Evolutionary conservation across 2,888 invertebrate species (phyloP).

Genomic region (Phlogophora meticulosa): DNA sequence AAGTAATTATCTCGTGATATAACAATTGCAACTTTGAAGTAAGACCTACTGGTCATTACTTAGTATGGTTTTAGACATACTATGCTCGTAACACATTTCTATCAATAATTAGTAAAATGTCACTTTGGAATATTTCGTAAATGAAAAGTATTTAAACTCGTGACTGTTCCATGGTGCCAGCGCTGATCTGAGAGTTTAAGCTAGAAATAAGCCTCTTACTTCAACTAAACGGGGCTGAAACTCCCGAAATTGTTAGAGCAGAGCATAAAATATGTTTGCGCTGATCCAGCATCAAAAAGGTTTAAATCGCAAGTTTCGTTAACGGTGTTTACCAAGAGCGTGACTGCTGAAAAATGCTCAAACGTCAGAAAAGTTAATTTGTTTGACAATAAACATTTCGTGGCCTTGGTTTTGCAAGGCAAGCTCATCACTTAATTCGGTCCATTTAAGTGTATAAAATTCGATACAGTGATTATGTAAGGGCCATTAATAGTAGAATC

Average conservation of each 20-base stretch:
- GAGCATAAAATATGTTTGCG: neutral
- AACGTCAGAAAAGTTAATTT: slow-evolving; percentile 8
- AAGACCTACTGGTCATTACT: too few species aligned
- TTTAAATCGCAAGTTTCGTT: slow-evolving; percentile 7
- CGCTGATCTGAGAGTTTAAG: slow-evolving; percentile 5
- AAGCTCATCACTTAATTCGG: neutral
- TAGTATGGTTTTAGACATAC: too few species aligned
- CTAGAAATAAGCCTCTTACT: slow-evolving; percentile 20
- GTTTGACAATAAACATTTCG: slow-evolving; percentile 11
- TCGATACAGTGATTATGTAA: neutral
- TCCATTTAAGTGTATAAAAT: slow-evolving; percentile 8
- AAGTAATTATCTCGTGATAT: too few species aligned
- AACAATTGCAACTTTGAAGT: too few species aligned
- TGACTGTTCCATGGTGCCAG: neutral
- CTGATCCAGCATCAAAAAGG: neutral
- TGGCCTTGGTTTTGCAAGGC: slow-evolving; percentile 9
- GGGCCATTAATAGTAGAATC: neutral
- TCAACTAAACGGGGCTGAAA: slow-evolving; percentile 1
- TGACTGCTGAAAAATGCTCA: neutral
- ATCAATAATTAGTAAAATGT: too few species aligned
- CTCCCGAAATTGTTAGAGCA: slow-evolving; percentile 6
- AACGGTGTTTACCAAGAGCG: slow-evolving; percentile 14
- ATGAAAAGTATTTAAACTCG: too few species aligned
- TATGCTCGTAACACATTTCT: too few species aligned
- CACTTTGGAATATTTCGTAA: too few species aligned